Evolutionary conservation across 2,888 invertebrate species (phyloP).

Genomic region (Lomographa bimaculata): DNA sequence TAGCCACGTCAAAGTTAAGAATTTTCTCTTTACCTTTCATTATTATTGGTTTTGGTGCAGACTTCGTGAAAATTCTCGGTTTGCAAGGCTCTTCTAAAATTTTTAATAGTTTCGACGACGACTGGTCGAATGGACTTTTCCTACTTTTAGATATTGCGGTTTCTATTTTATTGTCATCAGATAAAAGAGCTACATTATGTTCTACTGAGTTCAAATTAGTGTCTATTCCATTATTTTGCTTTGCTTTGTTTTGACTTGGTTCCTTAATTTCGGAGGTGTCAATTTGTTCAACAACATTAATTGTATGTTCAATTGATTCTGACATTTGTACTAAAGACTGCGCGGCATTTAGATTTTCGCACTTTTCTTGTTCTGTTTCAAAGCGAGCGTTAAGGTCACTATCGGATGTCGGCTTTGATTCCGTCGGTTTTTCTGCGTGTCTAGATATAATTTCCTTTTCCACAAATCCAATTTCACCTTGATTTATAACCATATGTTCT

Average conservation of each 20-base stretch:
- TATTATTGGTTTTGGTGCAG: constrained; percentile 57
- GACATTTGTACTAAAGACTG: constrained; percentile 80
- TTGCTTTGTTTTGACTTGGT: constrained; percentile 32
- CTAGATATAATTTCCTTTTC: constrained; percentile 12
- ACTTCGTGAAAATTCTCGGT: constrained; percentile 55
- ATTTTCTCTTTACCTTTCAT: constrained; percentile 71
- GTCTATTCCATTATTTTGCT: constrained; percentile 51
- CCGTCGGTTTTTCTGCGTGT: constrained; percentile 5
- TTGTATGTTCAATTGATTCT: constrained; percentile 67
- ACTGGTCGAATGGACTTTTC: constrained; percentile 56
- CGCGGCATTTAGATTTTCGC: constrained; percentile 76
- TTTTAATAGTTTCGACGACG: constrained; percentile 81
- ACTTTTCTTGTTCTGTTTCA: constrained; percentile 75
- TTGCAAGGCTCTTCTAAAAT: constrained; percentile 79
- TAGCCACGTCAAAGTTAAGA: constrained; percentile 72
- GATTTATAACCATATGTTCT: constrained; percentile 26
- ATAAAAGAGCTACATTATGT: constrained; percentile 50
- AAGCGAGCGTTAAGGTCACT: constrained; percentile 55
- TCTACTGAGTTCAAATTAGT: constrained; percentile 39
- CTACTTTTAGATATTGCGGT: constrained; percentile 43
- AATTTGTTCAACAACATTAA: constrained; percentile 51
- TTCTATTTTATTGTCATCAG: constrained; percentile 52
- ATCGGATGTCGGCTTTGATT: constrained; percentile 33
- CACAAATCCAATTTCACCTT: constrained; percentile 13
- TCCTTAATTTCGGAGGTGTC: constrained; percentile 44